Percentiles rank a stretch among this genome's conserved stretches.
phyloP scores from a whole-genome alignment of 2,888 invertebrate genomes.

The Torymus tubicola region DNA sequence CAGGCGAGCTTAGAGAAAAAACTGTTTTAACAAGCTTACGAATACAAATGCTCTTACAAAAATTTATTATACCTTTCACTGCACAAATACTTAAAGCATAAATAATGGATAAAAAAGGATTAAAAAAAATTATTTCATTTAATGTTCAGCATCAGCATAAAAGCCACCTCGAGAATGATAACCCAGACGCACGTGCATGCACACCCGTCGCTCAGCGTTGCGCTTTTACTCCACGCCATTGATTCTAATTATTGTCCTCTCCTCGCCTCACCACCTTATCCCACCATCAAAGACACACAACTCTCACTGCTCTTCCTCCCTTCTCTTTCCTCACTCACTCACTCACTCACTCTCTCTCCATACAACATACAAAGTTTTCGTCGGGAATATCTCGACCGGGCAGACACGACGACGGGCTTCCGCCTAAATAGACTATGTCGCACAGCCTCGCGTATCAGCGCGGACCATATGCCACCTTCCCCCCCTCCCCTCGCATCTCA shows the following conservation, averaged over 20 bases:
- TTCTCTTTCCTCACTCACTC: too few species aligned
- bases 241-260: conserved; percentile 38
- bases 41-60: too few species aligned
- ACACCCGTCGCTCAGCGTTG: not conserved
- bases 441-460: conserved; percentile 46
- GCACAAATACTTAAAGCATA: too few species aligned
- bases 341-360: too few species aligned
- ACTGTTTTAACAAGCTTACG: too few species aligned
- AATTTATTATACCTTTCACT: too few species aligned
- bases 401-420: conserved; percentile 27
- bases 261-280: not conserved
- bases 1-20: too few species aligned
- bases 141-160: too few species aligned
- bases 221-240: not conserved
- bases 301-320: not conserved
- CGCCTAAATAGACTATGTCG: not conserved
- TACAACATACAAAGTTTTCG: conserved; percentile 22
- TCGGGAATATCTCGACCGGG: conserved; percentile 50
- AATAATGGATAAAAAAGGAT: too few species aligned
- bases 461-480: conserved; percentile 53
- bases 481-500: conserved; percentile 54
- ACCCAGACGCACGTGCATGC: too few species aligned
- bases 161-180: too few species aligned
- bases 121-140: too few species aligned
- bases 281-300: conserved; percentile 15